Evolutionary conservation across 92 coral and sea anemone genomes (phyloP), one percentile per base, ranked within the genome.

Genomic region (Anthopleura xanthogrammica): DNA sequence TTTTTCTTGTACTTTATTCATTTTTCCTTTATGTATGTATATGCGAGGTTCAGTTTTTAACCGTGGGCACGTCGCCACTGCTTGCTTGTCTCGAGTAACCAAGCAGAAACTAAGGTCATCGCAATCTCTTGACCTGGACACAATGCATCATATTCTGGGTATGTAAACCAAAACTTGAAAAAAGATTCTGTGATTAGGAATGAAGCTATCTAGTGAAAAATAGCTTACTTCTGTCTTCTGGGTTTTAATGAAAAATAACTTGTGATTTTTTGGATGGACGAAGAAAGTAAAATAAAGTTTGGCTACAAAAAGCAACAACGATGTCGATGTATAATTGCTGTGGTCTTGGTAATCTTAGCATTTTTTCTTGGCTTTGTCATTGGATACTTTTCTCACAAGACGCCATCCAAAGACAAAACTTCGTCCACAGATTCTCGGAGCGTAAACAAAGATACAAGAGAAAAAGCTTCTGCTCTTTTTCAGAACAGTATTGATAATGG

Each of bases 361-460:
- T 83, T 83, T 60, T 22, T 90, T 14, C 71, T 87, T 80, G 93
- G 90, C 11, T 90, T 90, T 78, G 46, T 90, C 70, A 87, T 87
- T 68, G 93, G 93, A 17, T 87, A 77, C 60, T 70, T 90, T 24
- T 83, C 90, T 46, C 83, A 71, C 68, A 90, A 90, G 80, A 90
- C 72, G 20, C 17, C 64, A n/a, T 8, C 36, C 3, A 65, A n/a
- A 20, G 22, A 23, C 72, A 29, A 20, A 9, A n/a, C 29, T 20
- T 10, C 72, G 1, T 23, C 72, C 40, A n/a, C 1, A 5, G 72
- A 65, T 7, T 2, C 36, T 22, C 72, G 22, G 39, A 65, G 2
- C 3, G 72, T 2, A 7, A 65, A 65, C 36, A 65, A 65, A 4
- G 72, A 65, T 19, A 5, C 12, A 8, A 65, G 72, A 23, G 72